Evolutionary conservation across 53 echinoderm and acorn worm genomes (phyloP).

Genomic region (Arbacia lixula): DNA sequence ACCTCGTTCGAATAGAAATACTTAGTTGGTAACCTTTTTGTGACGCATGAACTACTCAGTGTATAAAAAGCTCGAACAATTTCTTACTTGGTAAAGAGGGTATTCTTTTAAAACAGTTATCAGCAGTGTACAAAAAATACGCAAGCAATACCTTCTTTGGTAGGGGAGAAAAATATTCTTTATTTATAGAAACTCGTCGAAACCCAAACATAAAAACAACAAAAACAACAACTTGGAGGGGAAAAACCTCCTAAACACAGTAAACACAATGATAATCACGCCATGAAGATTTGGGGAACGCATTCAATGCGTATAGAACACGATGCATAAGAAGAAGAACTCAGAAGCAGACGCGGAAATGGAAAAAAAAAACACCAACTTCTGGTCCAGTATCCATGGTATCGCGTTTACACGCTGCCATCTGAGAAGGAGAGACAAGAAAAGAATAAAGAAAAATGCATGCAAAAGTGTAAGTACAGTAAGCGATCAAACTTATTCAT

Average conservation of each 20-base stretch:
- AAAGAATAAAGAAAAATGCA: not conserved
- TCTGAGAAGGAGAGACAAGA: not conserved
- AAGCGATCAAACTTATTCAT: too few species aligned
- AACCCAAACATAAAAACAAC: not conserved
- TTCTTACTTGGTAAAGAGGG: too few species aligned
- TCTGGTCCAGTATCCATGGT: not conserved
- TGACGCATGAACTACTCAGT: too few species aligned
- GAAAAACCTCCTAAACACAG: not conserved
- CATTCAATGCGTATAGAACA: too few species aligned
- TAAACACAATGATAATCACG: not conserved
- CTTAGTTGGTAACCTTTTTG: too few species aligned
- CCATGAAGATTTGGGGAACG: too few species aligned
- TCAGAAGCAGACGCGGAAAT: not conserved
- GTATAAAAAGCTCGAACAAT: too few species aligned
- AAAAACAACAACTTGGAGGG: not conserved
- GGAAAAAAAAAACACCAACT: not conserved
- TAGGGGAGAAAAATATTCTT: conserved; percentile 43
- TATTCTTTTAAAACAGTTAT: too few species aligned
- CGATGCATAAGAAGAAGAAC: not conserved
- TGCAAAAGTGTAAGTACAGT: too few species aligned
- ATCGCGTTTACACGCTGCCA: not conserved
- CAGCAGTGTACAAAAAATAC: not conserved
- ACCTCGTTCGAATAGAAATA: too few species aligned
- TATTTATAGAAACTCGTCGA: conserved; percentile 19
- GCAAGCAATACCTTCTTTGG: conserved; percentile 1